phyloP scores from a whole-genome alignment of 1,140 invertebrate species.

The Zaprionus kolodkinae region DNA sequence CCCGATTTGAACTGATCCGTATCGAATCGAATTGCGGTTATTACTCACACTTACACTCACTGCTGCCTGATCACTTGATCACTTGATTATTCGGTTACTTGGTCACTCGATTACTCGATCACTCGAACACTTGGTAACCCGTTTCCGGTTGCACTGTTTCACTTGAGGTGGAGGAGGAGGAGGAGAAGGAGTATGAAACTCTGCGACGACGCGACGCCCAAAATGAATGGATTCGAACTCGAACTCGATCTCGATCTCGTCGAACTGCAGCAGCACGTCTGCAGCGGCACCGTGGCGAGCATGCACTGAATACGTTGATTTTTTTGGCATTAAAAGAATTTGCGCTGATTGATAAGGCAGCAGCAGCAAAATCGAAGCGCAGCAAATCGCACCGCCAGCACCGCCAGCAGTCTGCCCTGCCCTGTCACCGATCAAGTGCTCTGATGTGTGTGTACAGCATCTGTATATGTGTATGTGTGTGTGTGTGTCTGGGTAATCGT shows the following conservation, averaged over 20 bases:
- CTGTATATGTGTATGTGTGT: slow-evolving; percentile 9
- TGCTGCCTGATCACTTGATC: slow-evolving; percentile 12
- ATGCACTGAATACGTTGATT: slow-evolving; percentile 69
- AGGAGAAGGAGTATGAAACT: neutral
- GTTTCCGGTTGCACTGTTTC: neutral
- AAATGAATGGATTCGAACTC: slow-evolving; percentile 18
- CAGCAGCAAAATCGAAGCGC: slow-evolving; percentile 58
- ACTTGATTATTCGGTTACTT: neutral
- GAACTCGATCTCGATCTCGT: slow-evolving; percentile 1
- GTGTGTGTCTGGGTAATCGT: slow-evolving; percentile 34
- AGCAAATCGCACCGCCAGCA: slow-evolving; percentile 59
- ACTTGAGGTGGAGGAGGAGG: slow-evolving; percentile 14
- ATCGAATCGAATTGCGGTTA: slow-evolving; percentile 14
- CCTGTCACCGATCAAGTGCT: slow-evolving; percentile 51
- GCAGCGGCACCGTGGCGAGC: slow-evolving; percentile 64
- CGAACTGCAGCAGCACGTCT: slow-evolving; percentile 70
- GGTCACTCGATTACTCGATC: slow-evolving; percentile 12
- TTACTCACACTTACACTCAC: slow-evolving; percentile 17
- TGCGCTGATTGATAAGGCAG: slow-evolving; percentile 73
- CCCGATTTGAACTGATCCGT: slow-evolving; percentile 34
- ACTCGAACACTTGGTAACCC: slow-evolving; percentile 3
- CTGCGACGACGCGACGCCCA: neutral
- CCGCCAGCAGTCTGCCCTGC: slow-evolving; percentile 60
- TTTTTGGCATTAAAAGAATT: slow-evolving; percentile 74
- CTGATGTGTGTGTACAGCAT: slow-evolving; percentile 8